Base-by-base conservation (phyloP, 2,113 vertebrate species). In the Willisornis vidua region DNA sequence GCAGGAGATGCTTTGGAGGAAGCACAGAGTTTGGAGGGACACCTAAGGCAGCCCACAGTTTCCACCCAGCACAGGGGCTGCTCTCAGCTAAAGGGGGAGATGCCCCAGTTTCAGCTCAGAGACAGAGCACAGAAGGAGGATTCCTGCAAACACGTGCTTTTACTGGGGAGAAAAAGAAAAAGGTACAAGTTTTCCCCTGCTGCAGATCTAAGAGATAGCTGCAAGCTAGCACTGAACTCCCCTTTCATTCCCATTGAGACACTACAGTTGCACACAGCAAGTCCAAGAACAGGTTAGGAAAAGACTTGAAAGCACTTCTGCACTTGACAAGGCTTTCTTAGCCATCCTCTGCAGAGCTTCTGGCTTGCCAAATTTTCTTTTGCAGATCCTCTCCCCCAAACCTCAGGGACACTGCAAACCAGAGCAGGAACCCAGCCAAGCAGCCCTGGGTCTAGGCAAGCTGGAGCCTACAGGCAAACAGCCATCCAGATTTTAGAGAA, bases 1-100 rank as follows among this genome's bases (percentile, higher is more conserved):
- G 54, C 62, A 35, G 43, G 51, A 1, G 0, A 20, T 2, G 22
- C 0, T 71, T 5, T 8, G 52, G 17, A 37, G 52, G 55, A 4
- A 88, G 14, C 12, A 8, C 14, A 1, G 22, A 16, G 17, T 33
- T 73, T 43, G 19, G 55, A 96, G 46, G 37, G 22, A 14, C 22
- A 73, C 51, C 18, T 0, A n/a, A 41, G 25, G 19, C 49, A 93
- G 49, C 28, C 63, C 55, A 3, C 23, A 10, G 73, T 6, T 37
- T 19, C 29, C 51, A 39, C 6, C 61, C 58, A 41, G n/a, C 54
- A 4, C 45, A 39, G 55, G 65, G 85, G 62, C 31, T 87, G 62
- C 58, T 18, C 0, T 0, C 35, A 59, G 52, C 26, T 2, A 2
- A 13, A 9, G 24, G 59, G 88, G 68, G 52, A 63, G 28, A 63